Evolutionary conservation across 2,113 vertebrate species (phyloP), one percentile per base, ranked within the genome.

Genomic region (Thunnus thynnus): DNA sequence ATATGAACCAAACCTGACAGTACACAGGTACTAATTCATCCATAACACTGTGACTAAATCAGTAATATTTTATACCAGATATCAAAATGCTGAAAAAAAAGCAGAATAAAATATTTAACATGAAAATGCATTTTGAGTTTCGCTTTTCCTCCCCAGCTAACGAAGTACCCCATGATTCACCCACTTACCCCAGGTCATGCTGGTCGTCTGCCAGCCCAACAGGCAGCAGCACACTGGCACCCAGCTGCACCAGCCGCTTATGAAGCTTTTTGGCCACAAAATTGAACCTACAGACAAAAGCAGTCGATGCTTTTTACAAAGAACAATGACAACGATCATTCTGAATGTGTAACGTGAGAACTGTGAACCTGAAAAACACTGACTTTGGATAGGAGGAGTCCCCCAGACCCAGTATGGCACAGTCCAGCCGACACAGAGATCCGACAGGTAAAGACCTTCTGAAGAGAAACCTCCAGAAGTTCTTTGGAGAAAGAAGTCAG

Each of bases 381-480:
- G 87, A 99, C 98, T 96, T 99, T 78, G 97, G 86, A 18, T 99
- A 99, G 0, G 98, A 98, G 3, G 98, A 99, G 88, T 99, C 98
- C 0, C 98, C 98, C 0, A 99, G 96, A 78, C 98, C 98, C 84
- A 99, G 90, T 13, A 99, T 92, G 0, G 97, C 96, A 1, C 94
- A 98, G 91, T 99, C 96, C 91, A 99, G 92, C 57, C 90, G 96
- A 86, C 96, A 96, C 76, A 99, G 95, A 51, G 98, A 95, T 3
- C 93, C 74, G 0, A 82, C 75, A 0, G 96, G 96, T 82, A 99
- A 91, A 62, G 92, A 96, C 93, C 96, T 98, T 88, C 94, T 96
- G 85, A 99, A 99, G 50, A 99, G 88, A 73, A 99, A 99, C 84
- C 95, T 92, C 98, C 98, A 99, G 91, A 99, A 99, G 69, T 92